These are phyloP conservation scores for Pocillopora grandis DNA, from an alignment of 92 coral and sea anemone genomes.

Conservation along the genomic window DNA sequence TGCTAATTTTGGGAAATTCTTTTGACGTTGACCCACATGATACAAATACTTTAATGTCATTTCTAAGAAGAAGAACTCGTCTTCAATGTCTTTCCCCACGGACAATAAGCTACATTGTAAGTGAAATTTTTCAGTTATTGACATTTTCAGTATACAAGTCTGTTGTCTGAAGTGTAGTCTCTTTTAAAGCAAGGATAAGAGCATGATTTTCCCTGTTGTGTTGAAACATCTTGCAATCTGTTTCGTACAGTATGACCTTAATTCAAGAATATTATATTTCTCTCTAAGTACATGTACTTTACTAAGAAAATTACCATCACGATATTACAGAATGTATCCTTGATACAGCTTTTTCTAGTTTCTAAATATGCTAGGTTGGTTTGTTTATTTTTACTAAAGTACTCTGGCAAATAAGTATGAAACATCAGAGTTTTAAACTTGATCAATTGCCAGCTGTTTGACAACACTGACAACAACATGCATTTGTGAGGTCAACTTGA, in stretches of 20 bases:
- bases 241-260: not conserved
- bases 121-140: not conserved
- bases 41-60: conserved; percentile 38
- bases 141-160: not conserved
- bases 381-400: not conserved
- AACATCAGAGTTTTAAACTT: not conserved
- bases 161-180: not conserved
- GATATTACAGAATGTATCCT: not conserved
- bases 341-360: too few relatives aligned
- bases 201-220: not conserved
- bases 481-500: not conserved
- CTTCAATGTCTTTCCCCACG: conserved; percentile 29
- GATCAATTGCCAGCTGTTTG: conserved; percentile 9
- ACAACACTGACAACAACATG: not conserved
- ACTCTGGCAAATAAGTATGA: not conserved
- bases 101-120: conserved; percentile 43
- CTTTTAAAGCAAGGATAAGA: not conserved
- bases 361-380: not conserved
- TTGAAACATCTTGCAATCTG: not conserved
- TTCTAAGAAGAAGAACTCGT: conserved; percentile 30
- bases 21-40: conserved; percentile 25
- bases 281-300: not conserved
- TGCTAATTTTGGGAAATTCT: conserved; percentile 35
- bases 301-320: too few relatives aligned
- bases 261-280: not conserved